These are phyloP conservation scores for Amniataba percoides DNA, from an alignment of 2,797 vertebrate genomes.

Conservation along the genomic window DNA sequence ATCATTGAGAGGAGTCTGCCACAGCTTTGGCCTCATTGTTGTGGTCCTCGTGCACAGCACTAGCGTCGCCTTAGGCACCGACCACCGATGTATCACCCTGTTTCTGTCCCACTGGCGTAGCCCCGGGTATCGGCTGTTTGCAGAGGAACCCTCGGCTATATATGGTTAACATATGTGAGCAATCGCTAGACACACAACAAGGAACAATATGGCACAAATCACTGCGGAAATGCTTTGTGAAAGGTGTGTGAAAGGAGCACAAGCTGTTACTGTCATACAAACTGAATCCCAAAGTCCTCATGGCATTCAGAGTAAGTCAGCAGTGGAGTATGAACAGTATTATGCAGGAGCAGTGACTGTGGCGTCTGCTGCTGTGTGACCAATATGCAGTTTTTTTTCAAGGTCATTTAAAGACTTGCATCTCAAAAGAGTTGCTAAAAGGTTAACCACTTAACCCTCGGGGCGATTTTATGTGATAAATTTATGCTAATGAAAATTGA, in stretches of 20 bases:
- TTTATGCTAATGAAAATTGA: too few relatives aligned
- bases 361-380: not conserved
- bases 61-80: slow-evolving; percentile 5
- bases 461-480: too few relatives aligned
- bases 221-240: slow-evolving; percentile 13
- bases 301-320: not conserved
- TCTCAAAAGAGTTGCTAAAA: slow-evolving; percentile 35
- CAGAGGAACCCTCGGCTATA: not conserved
- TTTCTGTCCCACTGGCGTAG: slow-evolving; percentile 18
- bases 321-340: slow-evolving; percentile 2
- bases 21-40: slow-evolving; percentile 40
- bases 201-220: not conserved
- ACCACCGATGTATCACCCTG: slow-evolving; percentile 15
- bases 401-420: slow-evolving; percentile 20
- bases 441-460: too few relatives aligned
- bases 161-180: slow-evolving; percentile 27
- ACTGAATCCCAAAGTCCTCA: not conserved
- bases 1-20: slow-evolving; percentile 49
- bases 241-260: slow-evolving; percentile 5
- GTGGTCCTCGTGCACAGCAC: slow-evolving; percentile 23
- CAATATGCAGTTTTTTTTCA: slow-evolving; percentile 23
- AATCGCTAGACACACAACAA: not conserved
- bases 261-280: not conserved
- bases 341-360: not conserved
- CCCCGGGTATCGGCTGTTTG: slow-evolving; percentile 34